A percentile compares a stretch with the other conserved stretches of the same genome.
These are phyloP conservation scores for Drosophila auraria DNA, from an alignment of 1,140 invertebrate genomes.

Conservation along the genomic window DNA sequence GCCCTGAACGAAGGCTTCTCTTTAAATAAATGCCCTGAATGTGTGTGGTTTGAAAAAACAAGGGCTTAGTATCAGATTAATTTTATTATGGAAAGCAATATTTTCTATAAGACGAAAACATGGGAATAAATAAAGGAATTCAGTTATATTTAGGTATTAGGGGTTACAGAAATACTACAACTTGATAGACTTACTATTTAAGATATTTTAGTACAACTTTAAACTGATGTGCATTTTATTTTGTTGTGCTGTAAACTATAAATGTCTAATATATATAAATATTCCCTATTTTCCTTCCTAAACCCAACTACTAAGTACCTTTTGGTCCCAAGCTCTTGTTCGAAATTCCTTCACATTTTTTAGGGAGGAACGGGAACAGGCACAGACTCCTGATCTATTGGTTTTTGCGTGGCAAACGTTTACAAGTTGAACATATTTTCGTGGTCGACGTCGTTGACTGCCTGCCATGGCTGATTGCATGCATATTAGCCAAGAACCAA, in stretches of 20 bases:
- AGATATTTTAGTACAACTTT: too few relatives aligned
- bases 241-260: not conserved
- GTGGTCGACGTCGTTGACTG: slow-evolving; percentile 52
- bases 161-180: not conserved
- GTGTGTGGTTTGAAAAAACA: slow-evolving; percentile 4
- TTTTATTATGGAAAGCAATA: not conserved
- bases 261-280: not conserved
- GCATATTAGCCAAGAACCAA: slow-evolving; percentile 75
- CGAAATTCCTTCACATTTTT: slow-evolving; percentile 19
- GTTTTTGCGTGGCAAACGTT: slow-evolving; percentile 74
- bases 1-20: not conserved
- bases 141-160: not conserved
- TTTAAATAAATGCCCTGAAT: not conserved
- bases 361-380: slow-evolving; percentile 24
- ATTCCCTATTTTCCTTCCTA: not conserved
- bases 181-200: too few relatives aligned
- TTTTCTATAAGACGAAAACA: not conserved
- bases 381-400: slow-evolving; percentile 72
- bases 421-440: slow-evolving; percentile 75
- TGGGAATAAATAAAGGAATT: not conserved
- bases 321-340: not conserved
- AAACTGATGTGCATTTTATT: too few relatives aligned
- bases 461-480: slow-evolving; percentile 63
- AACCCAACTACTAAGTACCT: not conserved
- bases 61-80: not conserved